phyloP scores from a whole-genome alignment of 2,113 vertebrate genomes.

The Corvus hawaiiensis region DNA sequence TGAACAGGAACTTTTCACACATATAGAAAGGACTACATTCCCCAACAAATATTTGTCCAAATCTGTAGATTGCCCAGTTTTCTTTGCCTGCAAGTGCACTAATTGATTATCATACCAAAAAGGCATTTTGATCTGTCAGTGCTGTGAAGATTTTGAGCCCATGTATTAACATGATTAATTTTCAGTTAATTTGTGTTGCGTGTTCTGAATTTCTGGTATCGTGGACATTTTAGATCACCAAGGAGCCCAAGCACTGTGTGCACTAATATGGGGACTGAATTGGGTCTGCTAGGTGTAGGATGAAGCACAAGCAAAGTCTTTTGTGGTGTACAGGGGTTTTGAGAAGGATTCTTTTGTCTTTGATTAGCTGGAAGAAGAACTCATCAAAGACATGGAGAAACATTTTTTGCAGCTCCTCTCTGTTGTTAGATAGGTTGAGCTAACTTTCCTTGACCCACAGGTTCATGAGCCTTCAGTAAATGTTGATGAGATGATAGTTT shows the following conservation, averaged over 20 bases:
- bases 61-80: neutral
- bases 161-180: neutral
- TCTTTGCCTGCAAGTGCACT: neutral
- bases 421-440: neutral
- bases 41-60: neutral
- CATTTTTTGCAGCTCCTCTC: neutral
- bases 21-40: neutral
- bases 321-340: neutral
- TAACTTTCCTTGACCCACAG: neutral
- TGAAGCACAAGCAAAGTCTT: neutral
- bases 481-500: neutral
- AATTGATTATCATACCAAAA: neutral
- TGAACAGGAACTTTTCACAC: neutral
- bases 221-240: neutral
- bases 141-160: neutral
- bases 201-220: neutral
- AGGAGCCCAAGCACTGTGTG: neutral
- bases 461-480: neutral
- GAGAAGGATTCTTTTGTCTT: neutral
- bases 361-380: neutral
- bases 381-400: neutral
- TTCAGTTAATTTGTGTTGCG: neutral
- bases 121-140: neutral
- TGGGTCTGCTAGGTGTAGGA: neutral
- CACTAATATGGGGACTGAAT: neutral